Evolutionary conservation across 2,797 vertebrate genomes (phyloP).

Genomic region (Knipowitschia caucasica): DNA sequence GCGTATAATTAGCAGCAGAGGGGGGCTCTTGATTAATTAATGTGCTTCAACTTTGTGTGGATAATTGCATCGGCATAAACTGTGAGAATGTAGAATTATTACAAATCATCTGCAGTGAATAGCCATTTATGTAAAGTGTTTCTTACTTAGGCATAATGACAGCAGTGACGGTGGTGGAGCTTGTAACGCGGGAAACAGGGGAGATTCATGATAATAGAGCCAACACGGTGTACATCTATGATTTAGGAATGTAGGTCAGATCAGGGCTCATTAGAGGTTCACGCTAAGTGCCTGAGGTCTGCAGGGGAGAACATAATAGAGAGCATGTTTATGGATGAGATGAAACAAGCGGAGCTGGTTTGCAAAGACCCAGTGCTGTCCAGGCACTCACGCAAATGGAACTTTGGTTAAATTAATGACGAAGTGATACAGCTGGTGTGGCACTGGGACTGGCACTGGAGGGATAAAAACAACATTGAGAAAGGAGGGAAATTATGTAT

Average conservation of each 20-base stretch:
- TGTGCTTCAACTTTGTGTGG: constrained; percentile 7
- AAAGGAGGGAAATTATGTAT: too few relatives aligned
- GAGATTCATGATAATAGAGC: constrained; percentile 36
- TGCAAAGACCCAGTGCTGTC: constrained; percentile 30
- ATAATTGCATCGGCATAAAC: constrained; percentile 12
- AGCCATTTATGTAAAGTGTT: constrained; percentile 14
- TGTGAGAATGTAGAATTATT: constrained; percentile 14
- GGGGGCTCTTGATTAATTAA: constrained; percentile 26
- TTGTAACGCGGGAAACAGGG: constrained; percentile 28
- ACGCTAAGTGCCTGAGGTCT: constrained; percentile 42
- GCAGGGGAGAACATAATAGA: constrained; percentile 50
- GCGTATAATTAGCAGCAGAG: constrained; percentile 15
- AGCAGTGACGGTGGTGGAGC: constrained; percentile 10
- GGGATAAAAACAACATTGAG: too few relatives aligned
- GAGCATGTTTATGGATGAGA: constrained; percentile 59
- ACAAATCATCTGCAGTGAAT: neutral
- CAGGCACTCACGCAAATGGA: constrained; percentile 49
- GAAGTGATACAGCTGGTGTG: constrained; percentile 49
- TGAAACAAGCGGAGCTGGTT: neutral
- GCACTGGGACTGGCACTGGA: too few relatives aligned
- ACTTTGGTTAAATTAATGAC: constrained; percentile 59
- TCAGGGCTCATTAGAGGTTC: constrained; percentile 60
- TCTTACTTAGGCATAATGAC: constrained; percentile 22
- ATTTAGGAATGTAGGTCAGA: constrained; percentile 63
- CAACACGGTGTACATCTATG: constrained; percentile 37